Evolutionary conservation across 1,140 invertebrate genomes (phyloP), one percentile per base, ranked within the genome.

Genomic region (Polypedilum pembai): DNA sequence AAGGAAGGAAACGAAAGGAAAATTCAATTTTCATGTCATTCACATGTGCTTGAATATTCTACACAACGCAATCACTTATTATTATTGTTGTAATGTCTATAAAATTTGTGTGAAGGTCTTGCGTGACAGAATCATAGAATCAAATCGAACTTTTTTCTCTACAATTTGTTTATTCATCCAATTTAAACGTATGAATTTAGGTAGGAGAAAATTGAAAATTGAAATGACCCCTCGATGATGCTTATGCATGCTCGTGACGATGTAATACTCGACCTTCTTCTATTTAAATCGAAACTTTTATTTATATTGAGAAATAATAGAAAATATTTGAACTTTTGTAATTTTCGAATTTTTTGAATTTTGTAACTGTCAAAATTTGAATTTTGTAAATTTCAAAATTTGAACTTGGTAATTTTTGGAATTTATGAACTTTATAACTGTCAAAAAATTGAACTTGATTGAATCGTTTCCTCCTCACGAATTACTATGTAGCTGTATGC

Each of bases 151-250:
- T 56, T 56, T 56, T 56, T 5, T 33, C 24, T 56, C 12, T n/a
- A 56, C 15, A 56, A 56, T 69, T 69, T 69, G 65, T 69, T 69
- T 69, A 69, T 69, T 69, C 20, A 69, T 69, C 20, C 65, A 69
- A 69, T 69, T 69, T 69, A 21, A 18, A 33, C 24, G 24, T 33
- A 56, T n/a, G n/a, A 56, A n/a, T 56, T 56, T 56, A 15, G 45
- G 45, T n/a, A n/a, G 45, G 45, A 56, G 4, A 56, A 56, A 15
- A 56, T n/a, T n/a, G 45, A n/a, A 45, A 45, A 56, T 56, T 56
- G 45, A 15, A 56, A 56, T 56, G 45, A 56, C 45, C 45, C 45
- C 45, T n/a, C 8, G 41, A 45, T 12, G 15, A 45, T 45, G 8
- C 12, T n/a, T 12, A 56, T 56, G 45, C 12, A 56, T 56, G 45